Conservation (phyloP, 2,113 vertebrate species). For the Ageneiosus marmoratus region DNA sequence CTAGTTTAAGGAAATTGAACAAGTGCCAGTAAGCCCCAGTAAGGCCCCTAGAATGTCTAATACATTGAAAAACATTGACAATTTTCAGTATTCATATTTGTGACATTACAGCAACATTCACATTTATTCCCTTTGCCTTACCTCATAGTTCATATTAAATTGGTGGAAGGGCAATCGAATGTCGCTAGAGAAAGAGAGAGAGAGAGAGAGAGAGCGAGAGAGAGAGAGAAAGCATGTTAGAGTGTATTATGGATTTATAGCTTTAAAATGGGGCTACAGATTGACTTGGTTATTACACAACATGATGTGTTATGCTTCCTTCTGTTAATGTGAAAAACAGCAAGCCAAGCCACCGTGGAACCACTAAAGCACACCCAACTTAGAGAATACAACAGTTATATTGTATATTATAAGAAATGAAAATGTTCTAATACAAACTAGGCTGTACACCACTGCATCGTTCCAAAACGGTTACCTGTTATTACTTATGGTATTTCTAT, state of each 20-base stretch:
- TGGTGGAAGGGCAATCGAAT: background rate
- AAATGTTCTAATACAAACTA: background rate
- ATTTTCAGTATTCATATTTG: constrained; percentile 18
- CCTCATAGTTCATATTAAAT: background rate
- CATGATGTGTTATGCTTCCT: constrained; percentile 4
- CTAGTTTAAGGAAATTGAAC: background rate
- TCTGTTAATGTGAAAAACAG: constrained; percentile 43
- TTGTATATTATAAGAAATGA: background rate
- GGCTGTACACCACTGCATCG: background rate
- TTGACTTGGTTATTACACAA: constrained; percentile 27
- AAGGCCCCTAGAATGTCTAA: background rate
- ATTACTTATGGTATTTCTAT: background rate
- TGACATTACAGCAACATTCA: constrained; percentile 2
- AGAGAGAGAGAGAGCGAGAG: too few species aligned
- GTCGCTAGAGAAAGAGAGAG: too few species aligned
- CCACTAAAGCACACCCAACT: background rate
- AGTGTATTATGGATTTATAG: constrained; percentile 20
- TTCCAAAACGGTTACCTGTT: background rate
- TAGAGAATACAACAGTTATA: background rate
- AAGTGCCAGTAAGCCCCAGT: background rate
- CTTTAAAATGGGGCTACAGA: constrained; percentile 18
- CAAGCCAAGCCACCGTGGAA: background rate
- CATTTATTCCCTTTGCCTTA: constrained; percentile 25
- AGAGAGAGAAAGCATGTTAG: background rate
- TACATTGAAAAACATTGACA: background rate